Percentiles rank a stretch among this genome's conserved stretches.
phyloP scores from a whole-genome alignment of 1,140 invertebrate genomes.

The Drosophila pallidifrons region DNA sequence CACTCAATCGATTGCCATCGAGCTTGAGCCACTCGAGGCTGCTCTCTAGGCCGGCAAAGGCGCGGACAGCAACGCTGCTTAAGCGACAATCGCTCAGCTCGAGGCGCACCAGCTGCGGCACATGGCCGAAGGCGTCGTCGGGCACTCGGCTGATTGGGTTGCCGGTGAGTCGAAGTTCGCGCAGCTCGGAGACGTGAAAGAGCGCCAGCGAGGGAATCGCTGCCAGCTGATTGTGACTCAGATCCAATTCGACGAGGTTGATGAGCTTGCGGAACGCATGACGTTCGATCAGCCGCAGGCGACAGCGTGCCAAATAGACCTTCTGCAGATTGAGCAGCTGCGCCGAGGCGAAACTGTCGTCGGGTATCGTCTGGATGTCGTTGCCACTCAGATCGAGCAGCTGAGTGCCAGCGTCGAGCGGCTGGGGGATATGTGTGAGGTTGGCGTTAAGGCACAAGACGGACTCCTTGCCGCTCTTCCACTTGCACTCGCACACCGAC shows the following conservation, averaged over 20 bases:
- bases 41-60: constrained; percentile 90
- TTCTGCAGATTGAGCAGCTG: constrained; percentile 92
- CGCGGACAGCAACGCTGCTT: constrained; percentile 88
- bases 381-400: constrained; percentile 91
- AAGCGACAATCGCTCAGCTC: constrained; percentile 91
- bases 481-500: constrained; percentile 92
- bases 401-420: constrained; percentile 91
- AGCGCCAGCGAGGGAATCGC: constrained; percentile 90
- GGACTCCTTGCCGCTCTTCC: constrained; percentile 93
- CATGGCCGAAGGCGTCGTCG: constrained; percentile 89
- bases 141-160: constrained; percentile 90
- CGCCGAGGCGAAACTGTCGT: constrained; percentile 90
- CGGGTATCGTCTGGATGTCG: constrained; percentile 87
- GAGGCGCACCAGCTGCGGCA: constrained; percentile 90
- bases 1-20: constrained; percentile 90
- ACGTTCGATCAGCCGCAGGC: constrained; percentile 87
- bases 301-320: constrained; percentile 89
- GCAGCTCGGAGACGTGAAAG: constrained; percentile 89
- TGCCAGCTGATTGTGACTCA: constrained; percentile 90
- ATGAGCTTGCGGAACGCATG: constrained; percentile 89
- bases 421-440: constrained; percentile 88
- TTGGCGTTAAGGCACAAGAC: constrained; percentile 91
- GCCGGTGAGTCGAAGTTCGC: constrained; percentile 90
- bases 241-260: constrained; percentile 91
- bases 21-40: constrained; percentile 91